Evolutionary conservation across 1,140 invertebrate species (phyloP).

Genomic region (Panagrolaimus sp.): DNA sequence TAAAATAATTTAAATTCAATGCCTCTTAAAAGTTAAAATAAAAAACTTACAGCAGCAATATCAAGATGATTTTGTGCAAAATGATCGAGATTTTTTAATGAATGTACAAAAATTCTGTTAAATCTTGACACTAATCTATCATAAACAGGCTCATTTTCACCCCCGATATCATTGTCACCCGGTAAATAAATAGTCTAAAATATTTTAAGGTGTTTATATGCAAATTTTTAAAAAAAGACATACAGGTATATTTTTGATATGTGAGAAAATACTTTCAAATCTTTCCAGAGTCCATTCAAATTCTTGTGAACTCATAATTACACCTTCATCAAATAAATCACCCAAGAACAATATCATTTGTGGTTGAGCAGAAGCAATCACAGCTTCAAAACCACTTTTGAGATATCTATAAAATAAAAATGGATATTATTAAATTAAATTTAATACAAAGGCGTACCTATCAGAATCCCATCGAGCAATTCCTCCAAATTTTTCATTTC

Average conservation of each 20-base stretch:
- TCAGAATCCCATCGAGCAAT: slow-evolving; percentile 37
- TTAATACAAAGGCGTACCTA: slow-evolving; percentile 14
- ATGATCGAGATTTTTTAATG: background rate
- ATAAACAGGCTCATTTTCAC: slow-evolving; percentile 37
- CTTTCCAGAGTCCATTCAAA: slow-evolving; percentile 27
- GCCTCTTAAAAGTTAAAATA: too few species aligned
- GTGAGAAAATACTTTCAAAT: slow-evolving; percentile 37
- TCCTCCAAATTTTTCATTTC: slow-evolving; percentile 30
- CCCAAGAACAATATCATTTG: slow-evolving; percentile 37
- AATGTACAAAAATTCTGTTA: background rate
- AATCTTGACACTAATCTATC: background rate
- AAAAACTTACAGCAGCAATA: background rate
- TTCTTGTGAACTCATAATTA: slow-evolving; percentile 25
- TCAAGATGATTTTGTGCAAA: background rate
- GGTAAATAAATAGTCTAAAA: slow-evolving; percentile 37
- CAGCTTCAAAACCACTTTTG: slow-evolving; percentile 20
- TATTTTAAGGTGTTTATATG: background rate
- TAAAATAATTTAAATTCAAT: too few species aligned
- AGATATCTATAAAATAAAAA: slow-evolving; percentile 32
- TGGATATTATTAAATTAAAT: background rate
- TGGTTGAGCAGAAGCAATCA: slow-evolving; percentile 12
- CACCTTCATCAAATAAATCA: slow-evolving; percentile 43
- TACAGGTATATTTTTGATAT: slow-evolving; percentile 23
- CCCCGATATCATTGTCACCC: slow-evolving; percentile 43
- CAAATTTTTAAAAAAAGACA: slow-evolving; percentile 16